Evolutionary conservation across 2,888 invertebrate genomes (phyloP), one percentile per base, ranked within the genome.

Genomic region (Smittia aterrima): DNA sequence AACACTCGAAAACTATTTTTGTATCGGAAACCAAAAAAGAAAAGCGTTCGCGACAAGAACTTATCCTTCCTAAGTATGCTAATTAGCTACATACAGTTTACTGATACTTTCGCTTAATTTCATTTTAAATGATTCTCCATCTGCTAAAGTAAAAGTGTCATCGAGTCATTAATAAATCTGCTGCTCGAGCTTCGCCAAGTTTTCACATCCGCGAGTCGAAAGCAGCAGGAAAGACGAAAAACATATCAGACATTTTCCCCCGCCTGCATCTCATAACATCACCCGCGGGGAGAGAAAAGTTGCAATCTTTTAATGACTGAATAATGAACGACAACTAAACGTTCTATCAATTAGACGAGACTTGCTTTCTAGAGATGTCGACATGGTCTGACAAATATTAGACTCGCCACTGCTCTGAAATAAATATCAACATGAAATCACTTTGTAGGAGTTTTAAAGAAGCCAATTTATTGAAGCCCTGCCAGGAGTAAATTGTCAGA

Each of bases 331-430:
- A 47, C 47, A 6, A 47, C 2, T 32, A 9, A 47, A 58, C 9
- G 22, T 22, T 58, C n/a, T 58, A 58, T 58, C 58, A 58, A 58
- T 18, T 58, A 58, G 20, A 22, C 16, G 16, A 47, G 16, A 47
- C 47, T 47, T 47, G 47, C 47, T 47, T 47, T 4, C 47, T 47
- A 47, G 47, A 47, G 7, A 16, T 47, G 7, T 47, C 11, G 16
- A 38, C 47, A 47, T 47, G 47, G 32, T 32, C 32, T 16, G 47
- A 47, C 47, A 2, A 2, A 2, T 58, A 4, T 58, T 22, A 22
- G 58, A 58, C n/a, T n/a, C 9, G 58, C 58, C 58, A 58, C 58
- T 18, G 18, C 58, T 58, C 58, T 58, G 18, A 58, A 58, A 58
- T 20, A 58, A 47, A 47, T 18, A 7, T 58, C 13, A 16, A n/a